phyloP scores from a whole-genome alignment of 2,888 invertebrate genomes.

The Netelia virgata region DNA sequence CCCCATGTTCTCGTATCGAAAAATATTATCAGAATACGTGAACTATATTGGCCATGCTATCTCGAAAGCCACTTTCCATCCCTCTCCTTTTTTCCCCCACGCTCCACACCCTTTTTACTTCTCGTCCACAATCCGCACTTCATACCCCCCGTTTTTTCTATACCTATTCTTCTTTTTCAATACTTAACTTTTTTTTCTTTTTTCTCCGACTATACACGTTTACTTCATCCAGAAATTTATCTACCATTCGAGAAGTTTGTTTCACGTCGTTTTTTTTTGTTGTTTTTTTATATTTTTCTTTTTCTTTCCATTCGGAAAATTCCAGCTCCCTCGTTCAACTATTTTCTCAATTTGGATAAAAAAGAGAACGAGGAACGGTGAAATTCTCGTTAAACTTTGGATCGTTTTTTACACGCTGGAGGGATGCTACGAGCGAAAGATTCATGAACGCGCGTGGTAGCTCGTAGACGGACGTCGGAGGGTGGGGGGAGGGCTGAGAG shows the following conservation, averaged over 20 bases:
- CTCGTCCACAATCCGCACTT: constrained; percentile 49
- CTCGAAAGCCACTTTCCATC: constrained; percentile 13
- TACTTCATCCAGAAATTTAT: not conserved
- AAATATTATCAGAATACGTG: constrained; percentile 44
- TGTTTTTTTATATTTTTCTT: constrained; percentile 30
- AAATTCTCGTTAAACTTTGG: constrained; percentile 37
- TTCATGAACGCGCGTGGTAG: constrained; percentile 44
- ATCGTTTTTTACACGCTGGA: constrained; percentile 42
- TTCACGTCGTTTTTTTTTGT: no score
- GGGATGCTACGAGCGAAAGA: constrained; percentile 46
- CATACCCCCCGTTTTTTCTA: not conserved
- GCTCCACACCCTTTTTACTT: constrained; percentile 65
- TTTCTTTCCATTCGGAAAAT: constrained; percentile 12
- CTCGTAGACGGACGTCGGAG: not conserved
- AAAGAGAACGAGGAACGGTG: constrained; percentile 27
- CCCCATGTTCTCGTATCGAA: constrained; percentile 32
- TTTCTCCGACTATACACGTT: not conserved
- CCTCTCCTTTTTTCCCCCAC: constrained; percentile 29
- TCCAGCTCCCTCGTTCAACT: constrained; percentile 1
- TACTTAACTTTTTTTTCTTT: not conserved
- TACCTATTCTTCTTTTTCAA: not conserved
- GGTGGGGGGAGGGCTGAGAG: no score
- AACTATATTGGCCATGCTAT: constrained; percentile 31
- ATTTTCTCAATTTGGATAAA: constrained; percentile 17
- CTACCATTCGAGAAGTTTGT: constrained; percentile 52